phyloP scores from a whole-genome alignment of 2,888 invertebrate genomes.

The Oscheius sp. region DNA sequence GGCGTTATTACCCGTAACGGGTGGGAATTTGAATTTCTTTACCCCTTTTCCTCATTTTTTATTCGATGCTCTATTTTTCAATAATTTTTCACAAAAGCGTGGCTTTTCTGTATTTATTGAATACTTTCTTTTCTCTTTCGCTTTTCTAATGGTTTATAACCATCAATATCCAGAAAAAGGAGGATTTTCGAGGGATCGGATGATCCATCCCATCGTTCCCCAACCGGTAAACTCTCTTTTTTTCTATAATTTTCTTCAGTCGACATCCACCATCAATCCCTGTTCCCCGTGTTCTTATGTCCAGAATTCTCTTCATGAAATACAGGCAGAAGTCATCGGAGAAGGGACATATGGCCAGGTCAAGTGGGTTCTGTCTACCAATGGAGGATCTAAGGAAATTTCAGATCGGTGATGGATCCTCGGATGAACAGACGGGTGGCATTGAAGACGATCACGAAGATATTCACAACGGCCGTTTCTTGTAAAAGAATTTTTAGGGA shows the following conservation, averaged over 20 bases:
- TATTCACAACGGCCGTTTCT: conserved; percentile 98
- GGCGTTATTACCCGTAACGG: conserved; percentile 29
- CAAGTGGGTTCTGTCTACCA: neutral
- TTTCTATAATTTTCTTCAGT: neutral
- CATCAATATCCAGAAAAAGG: neutral
- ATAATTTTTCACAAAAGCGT: neutral
- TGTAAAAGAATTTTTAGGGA: conserved; percentile 98
- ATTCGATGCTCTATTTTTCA: neutral
- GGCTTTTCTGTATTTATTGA: neutral
- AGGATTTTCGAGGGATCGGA: conserved; percentile 5
- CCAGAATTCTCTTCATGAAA: neutral
- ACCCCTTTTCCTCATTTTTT: neutral
- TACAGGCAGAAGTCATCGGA: neutral
- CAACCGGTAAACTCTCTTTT: conserved; percentile 6
- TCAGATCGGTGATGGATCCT: conserved; percentile 99
- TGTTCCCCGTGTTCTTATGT: neutral
- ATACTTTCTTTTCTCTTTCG: neutral
- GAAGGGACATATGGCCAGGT: conserved; percentile 17
- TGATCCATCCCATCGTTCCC: neutral
- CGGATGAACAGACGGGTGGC: conserved; percentile 96
- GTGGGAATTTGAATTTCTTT: conserved; percentile 24
- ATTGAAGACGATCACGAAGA: conserved; percentile 98
- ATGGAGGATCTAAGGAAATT: conserved; percentile 50
- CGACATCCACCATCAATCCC: conserved; percentile 12
- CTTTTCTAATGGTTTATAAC: neutral